Evolutionary conservation across 1,140 invertebrate genomes (phyloP), one percentile per base, ranked within the genome.

Genomic region (Sinella curviseta): DNA sequence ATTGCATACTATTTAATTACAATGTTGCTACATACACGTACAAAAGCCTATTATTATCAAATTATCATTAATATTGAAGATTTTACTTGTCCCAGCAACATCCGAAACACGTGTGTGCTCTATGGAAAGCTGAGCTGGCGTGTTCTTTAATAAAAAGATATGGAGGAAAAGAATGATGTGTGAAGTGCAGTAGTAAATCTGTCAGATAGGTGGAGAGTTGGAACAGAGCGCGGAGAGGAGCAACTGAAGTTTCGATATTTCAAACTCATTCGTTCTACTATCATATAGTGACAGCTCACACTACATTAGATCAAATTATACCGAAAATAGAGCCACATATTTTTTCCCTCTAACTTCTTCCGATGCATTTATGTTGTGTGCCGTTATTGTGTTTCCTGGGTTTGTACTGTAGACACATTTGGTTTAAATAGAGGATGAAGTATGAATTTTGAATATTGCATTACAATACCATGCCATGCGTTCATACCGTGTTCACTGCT

Each of bases 221-320:
- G 24, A 65, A 26, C 57, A 4, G 16, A 8, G 3, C 24, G 57
- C 4, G 57, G 26, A 26, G 16, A 65, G 24, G 26, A 70, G 24
- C 65, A 70, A 70, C 65, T 70, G 65, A 70, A 33, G 2, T 17
- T 16, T 33, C 65, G 65, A 70, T 70, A 70, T 70, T 70, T 70
- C 65, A 70, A 31, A 30, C n/a, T 4, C 28, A 30, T 70, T 33
- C 65, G 65, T 70, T 70, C 65, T 33, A n/a, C 65, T 33, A 31
- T 70, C 65, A n/a, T n/a, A 30, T 30, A 8, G 8, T 70, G 65
- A 70, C 65, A 70, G 31, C 3, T 70, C 30, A 33, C 31, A 70
- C 65, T 70, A 12, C 26, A 70, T 70, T 33, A 70, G 65, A 70
- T 12, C 65, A 70, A 70, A 70, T 70, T 70, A 70, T 70, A 33